Percentiles rank a stretch among this genome's conserved stretches.
Evolutionary conservation across 1,140 invertebrate species (phyloP).

Genomic region (Antheraea pernyi): DNA sequence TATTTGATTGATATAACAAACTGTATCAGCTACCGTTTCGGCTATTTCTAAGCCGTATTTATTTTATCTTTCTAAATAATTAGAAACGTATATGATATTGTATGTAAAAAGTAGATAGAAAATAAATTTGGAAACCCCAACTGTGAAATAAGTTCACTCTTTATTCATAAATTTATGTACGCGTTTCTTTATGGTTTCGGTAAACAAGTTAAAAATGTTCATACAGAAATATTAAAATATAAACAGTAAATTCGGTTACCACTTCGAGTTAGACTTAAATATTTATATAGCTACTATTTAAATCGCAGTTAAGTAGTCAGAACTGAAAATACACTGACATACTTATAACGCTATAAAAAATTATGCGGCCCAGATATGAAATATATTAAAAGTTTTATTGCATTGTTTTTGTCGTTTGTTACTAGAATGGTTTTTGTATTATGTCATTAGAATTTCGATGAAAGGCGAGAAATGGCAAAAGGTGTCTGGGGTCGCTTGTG

Average conservation of each 20-base stretch:
- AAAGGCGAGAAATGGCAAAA: no score
- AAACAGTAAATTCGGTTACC: no score
- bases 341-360: slow-evolving; percentile 57
- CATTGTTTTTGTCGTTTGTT: background rate
- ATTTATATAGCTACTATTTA: slow-evolving; percentile 59
- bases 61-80: background rate
- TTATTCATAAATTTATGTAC: no score
- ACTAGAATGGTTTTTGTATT: background rate
- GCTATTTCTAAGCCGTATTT: background rate
- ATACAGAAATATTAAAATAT: no score
- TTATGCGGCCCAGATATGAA: slow-evolving; percentile 34
- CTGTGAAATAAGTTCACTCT: no score
- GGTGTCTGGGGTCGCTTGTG: no score
- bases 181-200: background rate
- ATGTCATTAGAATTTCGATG: background rate
- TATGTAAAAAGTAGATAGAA: no score
- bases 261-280: slow-evolving; percentile 17
- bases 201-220: no score
- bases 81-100: no score
- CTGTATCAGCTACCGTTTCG: background rate
- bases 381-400: slow-evolving; percentile 25
- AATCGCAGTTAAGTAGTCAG: slow-evolving; percentile 55
- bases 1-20: no score
- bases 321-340: slow-evolving; percentile 45
- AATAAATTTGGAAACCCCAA: no score